phyloP scores from a whole-genome alignment of 2,113 vertebrate genomes.

The Anguilla rostrata region DNA sequence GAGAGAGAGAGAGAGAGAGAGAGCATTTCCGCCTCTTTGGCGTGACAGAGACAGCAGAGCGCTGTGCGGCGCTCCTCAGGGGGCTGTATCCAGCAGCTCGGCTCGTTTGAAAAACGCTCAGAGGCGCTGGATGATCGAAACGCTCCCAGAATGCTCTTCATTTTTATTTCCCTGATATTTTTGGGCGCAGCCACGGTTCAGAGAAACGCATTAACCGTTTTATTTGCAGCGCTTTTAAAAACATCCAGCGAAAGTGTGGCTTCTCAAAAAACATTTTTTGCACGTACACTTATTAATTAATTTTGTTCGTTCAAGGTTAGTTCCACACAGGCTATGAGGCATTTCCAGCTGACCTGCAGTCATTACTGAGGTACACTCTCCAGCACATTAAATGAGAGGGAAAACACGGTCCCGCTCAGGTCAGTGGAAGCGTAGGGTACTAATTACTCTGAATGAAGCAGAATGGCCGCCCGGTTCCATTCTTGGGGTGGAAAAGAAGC shows the following conservation, averaged over 20 bases:
- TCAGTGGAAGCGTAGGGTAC: slow-evolving; percentile 73
- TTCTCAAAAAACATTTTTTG: slow-evolving; percentile 66
- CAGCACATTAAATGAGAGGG: slow-evolving; percentile 40
- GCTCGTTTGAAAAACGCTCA: neutral
- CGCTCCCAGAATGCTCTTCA: slow-evolving; percentile 20
- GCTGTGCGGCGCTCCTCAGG: neutral
- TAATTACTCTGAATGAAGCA: slow-evolving; percentile 86
- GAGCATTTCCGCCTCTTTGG: neutral
- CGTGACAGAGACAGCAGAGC: neutral
- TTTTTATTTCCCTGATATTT: slow-evolving; percentile 8
- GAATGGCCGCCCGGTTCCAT: slow-evolving; percentile 66
- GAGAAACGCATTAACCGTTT: slow-evolving; percentile 60
- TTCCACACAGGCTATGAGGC: slow-evolving; percentile 69
- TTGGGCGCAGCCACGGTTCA: slow-evolving; percentile 14
- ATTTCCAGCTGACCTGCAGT: slow-evolving; percentile 61
- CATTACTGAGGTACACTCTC: slow-evolving; percentile 57
- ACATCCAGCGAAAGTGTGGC: slow-evolving; percentile 68
- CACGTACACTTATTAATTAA: neutral
- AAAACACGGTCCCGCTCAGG: slow-evolving; percentile 60
- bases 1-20: neutral
- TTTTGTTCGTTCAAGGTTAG: slow-evolving; percentile 30
- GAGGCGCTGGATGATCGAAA: slow-evolving; percentile 25
- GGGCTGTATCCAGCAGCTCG: neutral
- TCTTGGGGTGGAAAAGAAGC: slow-evolving; percentile 56
- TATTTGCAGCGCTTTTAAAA: slow-evolving; percentile 66